Base-by-base conservation (phyloP, 2,113 vertebrate species). In the Australoheros scitulus region DNA sequence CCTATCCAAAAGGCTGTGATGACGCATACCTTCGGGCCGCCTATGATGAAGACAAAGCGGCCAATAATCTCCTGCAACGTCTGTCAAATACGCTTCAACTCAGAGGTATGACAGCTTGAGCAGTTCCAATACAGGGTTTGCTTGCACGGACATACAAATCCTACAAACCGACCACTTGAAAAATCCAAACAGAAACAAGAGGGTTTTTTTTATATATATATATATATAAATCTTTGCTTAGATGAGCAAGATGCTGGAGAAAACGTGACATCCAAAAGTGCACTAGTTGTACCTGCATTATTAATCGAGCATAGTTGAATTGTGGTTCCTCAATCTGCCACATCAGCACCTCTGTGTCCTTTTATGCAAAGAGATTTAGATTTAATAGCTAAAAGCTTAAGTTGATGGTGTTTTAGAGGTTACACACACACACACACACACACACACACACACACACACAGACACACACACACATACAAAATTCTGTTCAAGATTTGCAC, bases 1-100 rank as follows among this genome's bases (percentile, higher is more conserved):
- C 96, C 96, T 2, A 93, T 97, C 61, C 97, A 97, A 93, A 97
- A 97, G 89, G 96, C 97, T 34, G 95, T 97, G 86, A 95, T 97
- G 86, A 97, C 95, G 79, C 97, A 97, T 91, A 97, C 96, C 22
- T 97, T 97, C 32, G 97, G 97, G 72, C 95, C 96, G 50, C 96
- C 96, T 26, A 86, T 97, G 85, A 89, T 96, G 90, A 97, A 95
- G 93, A 96, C 95, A 86, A 97, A 97, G 93, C 89, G 96, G 41
- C 96, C 96, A 14, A 92, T 97, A 91, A 97, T 97, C 92, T 97
- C 96, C 92, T 97, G 97, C 94, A 97, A 97, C 34, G 95, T 97
- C 90, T 97, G 97, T 93, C 97, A 97, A 91, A 97, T 97, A 88
- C 96, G 97, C 68, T 97, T 97, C 95, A 97, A 97, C 93, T 97